Conservation (phyloP, 2,113 vertebrate genomes). For the Heterocephalus glaber region DNA sequence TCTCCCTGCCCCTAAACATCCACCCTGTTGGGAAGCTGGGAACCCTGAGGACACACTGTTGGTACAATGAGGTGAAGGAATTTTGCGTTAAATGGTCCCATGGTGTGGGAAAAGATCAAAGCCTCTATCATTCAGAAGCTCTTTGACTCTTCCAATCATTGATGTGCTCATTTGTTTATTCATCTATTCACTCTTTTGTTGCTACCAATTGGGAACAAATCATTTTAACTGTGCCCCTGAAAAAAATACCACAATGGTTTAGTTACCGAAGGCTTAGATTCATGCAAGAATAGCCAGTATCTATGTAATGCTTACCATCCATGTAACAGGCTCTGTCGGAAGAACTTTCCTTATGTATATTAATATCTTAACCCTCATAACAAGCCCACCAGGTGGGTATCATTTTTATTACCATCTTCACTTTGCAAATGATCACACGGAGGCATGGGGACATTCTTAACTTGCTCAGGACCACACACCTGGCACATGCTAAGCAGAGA, state of each 20-base stretch:
- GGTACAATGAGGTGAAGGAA: background rate
- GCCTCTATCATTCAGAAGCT: background rate
- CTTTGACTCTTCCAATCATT: background rate
- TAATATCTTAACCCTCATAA: background rate
- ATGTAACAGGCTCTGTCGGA: background rate
- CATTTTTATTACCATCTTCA: background rate
- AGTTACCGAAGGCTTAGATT: background rate
- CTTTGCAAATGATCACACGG: background rate
- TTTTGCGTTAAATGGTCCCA: background rate
- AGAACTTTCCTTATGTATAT: background rate
- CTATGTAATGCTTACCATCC: no score
- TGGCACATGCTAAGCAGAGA: background rate
- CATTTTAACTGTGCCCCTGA: background rate
- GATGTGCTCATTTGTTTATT: background rate
- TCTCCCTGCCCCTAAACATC: fast-evolving
- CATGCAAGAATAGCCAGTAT: background rate
- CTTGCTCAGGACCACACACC: background rate
- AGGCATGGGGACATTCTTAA: background rate
- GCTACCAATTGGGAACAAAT: background rate
- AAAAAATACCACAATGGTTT: background rate
- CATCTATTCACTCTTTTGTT: background rate
- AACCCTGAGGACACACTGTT: background rate
- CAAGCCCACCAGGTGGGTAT: background rate
- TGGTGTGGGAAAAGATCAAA: background rate
- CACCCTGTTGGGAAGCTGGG: background rate